Percentiles rank a stretch among this genome's conserved stretches.
phyloP scores from a whole-genome alignment of 2,888 invertebrate species.

The Agonopterix alstromeriana region DNA sequence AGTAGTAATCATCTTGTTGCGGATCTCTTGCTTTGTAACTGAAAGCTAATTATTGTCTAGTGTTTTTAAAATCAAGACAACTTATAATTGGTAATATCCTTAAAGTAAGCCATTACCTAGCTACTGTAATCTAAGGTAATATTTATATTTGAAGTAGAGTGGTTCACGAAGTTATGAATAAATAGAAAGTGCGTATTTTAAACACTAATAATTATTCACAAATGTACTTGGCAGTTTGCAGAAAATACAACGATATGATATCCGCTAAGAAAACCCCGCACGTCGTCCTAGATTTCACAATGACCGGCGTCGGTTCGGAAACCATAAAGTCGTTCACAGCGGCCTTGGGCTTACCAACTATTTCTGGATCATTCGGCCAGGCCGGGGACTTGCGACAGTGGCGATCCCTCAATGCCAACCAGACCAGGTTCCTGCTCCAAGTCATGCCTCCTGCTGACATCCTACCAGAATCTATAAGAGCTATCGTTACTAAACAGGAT shows the following conservation, averaged over 20 bases:
- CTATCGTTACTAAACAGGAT: constrained; percentile 88
- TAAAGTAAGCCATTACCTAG: too few species aligned
- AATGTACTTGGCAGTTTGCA: constrained; percentile 77
- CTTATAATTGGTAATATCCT: too few species aligned
- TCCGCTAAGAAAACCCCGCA: constrained; percentile 83
- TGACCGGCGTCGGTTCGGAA: constrained; percentile 88
- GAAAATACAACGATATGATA: constrained; percentile 81
- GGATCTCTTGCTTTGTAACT: too few species aligned
- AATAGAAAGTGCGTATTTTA: too few species aligned
- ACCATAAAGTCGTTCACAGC: constrained; percentile 90
- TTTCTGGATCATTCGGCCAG: constrained; percentile 91
- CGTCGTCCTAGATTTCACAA: constrained; percentile 88
- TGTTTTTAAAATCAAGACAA: too few species aligned
- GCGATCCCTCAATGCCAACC: constrained; percentile 82
- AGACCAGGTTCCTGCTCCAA: constrained; percentile 87
- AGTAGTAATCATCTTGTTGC: too few species aligned
- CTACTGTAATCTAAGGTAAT: too few species aligned
- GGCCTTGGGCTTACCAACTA: constrained; percentile 87
- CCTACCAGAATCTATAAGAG: constrained; percentile 88
- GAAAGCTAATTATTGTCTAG: too few species aligned
- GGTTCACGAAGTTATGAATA: too few species aligned
- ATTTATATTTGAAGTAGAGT: too few species aligned
- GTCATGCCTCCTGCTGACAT: constrained; percentile 91
- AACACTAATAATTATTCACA: too few species aligned
- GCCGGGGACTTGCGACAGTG: constrained; percentile 89